A percentile compares a stretch with the other conserved stretches of the same genome.
These are phyloP conservation scores for Meganola albula DNA, from an alignment of 2,888 invertebrate species.

Conservation along the genomic window DNA sequence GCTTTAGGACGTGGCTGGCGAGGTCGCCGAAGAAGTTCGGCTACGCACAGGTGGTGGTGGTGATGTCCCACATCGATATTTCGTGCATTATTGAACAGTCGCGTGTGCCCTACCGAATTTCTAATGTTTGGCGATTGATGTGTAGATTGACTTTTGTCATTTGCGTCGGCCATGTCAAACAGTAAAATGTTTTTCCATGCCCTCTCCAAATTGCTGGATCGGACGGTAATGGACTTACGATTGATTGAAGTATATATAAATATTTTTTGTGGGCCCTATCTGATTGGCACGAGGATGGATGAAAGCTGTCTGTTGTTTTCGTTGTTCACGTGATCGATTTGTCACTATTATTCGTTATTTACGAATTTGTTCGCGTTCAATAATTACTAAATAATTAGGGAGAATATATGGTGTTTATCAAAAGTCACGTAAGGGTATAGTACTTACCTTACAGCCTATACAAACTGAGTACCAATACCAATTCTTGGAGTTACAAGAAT, in stretches of 20 bases:
- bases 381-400: slow-evolving; percentile 25
- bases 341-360: slow-evolving; percentile 17
- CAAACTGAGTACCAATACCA: too few species aligned
- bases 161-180: slow-evolving; percentile 72
- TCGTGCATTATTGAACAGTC: slow-evolving; percentile 74
- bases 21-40: slow-evolving; percentile 44
- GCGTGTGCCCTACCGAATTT: slow-evolving; percentile 75
- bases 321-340: slow-evolving; percentile 40
- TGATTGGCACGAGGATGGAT: slow-evolving; percentile 70
- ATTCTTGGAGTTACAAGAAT: too few species aligned
- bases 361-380: slow-evolving; percentile 29
- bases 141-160: slow-evolving; percentile 78
- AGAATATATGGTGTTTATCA: slow-evolving; percentile 14
- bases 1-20: slow-evolving; percentile 31
- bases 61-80: slow-evolving; percentile 75
- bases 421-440: too few species aligned
- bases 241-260: slow-evolving; percentile 57
- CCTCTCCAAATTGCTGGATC: slow-evolving; percentile 63
- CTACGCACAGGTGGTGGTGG: slow-evolving; percentile 45
- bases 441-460: too few species aligned
- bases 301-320: slow-evolving; percentile 54
- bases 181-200: slow-evolving; percentile 72
- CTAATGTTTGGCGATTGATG: slow-evolving; percentile 77
- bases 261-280: slow-evolving; percentile 48
- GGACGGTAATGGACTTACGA: slow-evolving; percentile 64